These are phyloP conservation scores for Rhagologus leucostigma DNA, from an alignment of 2,113 vertebrate species.

Conservation along the genomic window DNA sequence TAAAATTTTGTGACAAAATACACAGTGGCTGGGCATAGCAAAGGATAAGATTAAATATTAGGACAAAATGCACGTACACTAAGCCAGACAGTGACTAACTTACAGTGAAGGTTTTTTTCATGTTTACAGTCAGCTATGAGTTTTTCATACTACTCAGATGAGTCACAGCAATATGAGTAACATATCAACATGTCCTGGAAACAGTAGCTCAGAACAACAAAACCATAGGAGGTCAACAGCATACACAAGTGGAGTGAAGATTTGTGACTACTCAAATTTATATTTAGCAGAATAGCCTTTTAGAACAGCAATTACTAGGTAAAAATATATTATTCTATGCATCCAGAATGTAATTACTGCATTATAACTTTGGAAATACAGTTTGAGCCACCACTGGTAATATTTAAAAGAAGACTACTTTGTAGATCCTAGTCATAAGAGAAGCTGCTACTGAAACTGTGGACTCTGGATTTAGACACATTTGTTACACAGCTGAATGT, in stretches of 20 bases:
- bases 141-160: slow-evolving; percentile 34
- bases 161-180: slow-evolving; percentile 55
- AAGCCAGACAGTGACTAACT: background rate
- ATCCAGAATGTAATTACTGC: background rate
- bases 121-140: slow-evolving; percentile 46
- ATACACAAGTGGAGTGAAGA: background rate
- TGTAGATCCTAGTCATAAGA: background rate
- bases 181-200: slow-evolving; percentile 37
- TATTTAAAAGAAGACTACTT: background rate
- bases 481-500: background rate
- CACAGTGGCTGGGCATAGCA: background rate
- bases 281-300: background rate
- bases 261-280: background rate
- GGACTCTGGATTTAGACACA: background rate
- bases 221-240: slow-evolving; percentile 37
- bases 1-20: background rate
- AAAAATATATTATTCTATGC: background rate
- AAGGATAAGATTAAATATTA: background rate
- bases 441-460: background rate
- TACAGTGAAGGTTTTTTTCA: background rate
- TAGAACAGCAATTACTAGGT: background rate
- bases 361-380: background rate
- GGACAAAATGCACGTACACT: background rate
- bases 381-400: background rate
- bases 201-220: slow-evolving; percentile 57